Conservation (phyloP, 2,888 invertebrate genomes). For the Mechanitis mazaeus region DNA sequence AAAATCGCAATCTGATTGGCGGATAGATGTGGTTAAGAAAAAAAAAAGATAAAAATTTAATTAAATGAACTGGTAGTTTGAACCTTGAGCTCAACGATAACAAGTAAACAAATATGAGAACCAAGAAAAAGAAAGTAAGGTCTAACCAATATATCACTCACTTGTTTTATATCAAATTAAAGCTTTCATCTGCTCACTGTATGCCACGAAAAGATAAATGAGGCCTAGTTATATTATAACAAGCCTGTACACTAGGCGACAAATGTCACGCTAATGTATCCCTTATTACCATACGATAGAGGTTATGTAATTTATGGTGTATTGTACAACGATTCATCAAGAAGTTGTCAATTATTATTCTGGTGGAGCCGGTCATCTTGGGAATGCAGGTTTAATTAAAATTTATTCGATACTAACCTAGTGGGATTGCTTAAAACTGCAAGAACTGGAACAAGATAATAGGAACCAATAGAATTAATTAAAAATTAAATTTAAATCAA, state of each 20-base stretch:
- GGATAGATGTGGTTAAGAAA: background rate
- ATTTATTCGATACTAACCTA: constrained; percentile 60
- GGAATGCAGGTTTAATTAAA: constrained; percentile 67
- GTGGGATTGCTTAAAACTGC: constrained; percentile 23
- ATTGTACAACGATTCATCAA: constrained; percentile 65
- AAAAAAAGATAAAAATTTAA: background rate
- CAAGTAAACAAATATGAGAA: constrained; percentile 17
- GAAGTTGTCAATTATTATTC: constrained; percentile 68
- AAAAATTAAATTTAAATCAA: background rate
- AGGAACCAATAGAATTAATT: background rate
- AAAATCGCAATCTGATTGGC: background rate
- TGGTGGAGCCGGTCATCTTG: constrained; percentile 52
- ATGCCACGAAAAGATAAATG: constrained; percentile 62
- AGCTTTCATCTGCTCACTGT: constrained; percentile 47
- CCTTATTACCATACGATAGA: constrained; percentile 17
- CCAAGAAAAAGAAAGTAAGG: constrained; percentile 40
- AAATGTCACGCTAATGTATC: constrained; percentile 12
- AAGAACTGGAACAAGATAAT: constrained; percentile 10
- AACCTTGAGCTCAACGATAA: no score
- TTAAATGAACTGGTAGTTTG: background rate
- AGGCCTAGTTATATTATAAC: constrained; percentile 60
- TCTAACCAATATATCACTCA: constrained; percentile 58
- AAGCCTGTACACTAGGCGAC: constrained; percentile 45
- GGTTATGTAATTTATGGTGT: constrained; percentile 9
- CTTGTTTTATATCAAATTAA: constrained; percentile 54